phyloP scores from a whole-genome alignment of 2,888 invertebrate species.

The Heteromyza rotundicornis region DNA sequence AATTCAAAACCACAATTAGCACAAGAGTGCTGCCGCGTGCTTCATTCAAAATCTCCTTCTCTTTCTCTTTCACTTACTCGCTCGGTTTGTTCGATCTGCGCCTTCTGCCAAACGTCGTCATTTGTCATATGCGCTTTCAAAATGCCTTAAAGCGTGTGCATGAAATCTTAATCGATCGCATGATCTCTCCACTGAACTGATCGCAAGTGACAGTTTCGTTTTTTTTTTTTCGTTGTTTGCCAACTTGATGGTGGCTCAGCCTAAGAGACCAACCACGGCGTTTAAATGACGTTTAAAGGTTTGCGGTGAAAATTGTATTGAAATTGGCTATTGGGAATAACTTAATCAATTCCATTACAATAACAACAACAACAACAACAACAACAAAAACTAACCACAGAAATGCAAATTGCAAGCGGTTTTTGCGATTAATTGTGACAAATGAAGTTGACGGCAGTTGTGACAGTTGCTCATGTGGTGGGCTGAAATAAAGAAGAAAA shows the following conservation, averaged over 20 bases:
- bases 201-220: slow-evolving; percentile 31
- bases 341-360: no score
- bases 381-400: slow-evolving; percentile 32
- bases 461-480: background rate
- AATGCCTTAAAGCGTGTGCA: background rate
- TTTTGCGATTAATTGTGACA: slow-evolving; percentile 34
- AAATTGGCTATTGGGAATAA: slow-evolving; percentile 33
- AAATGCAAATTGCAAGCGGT: slow-evolving; percentile 40
- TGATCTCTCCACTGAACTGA: slow-evolving; percentile 37
- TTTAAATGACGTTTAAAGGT: slow-evolving; percentile 42
- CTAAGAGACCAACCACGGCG: slow-evolving; percentile 3
- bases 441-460: slow-evolving; percentile 28
- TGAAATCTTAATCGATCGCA: slow-evolving; percentile 25
- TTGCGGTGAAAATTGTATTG: slow-evolving; percentile 32
- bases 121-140: background rate
- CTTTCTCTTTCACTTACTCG: no score
- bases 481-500: no score
- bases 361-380: slow-evolving; percentile 18
- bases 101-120: background rate
- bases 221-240: no score
- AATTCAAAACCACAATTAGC: background rate
- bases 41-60: no score
- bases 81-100: no score
- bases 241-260: no score
- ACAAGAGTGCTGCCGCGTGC: background rate